Evolutionary conservation across 1,140 invertebrate species (phyloP), one percentile per base, ranked within the genome.

Genomic region (Maniola jurtina): DNA sequence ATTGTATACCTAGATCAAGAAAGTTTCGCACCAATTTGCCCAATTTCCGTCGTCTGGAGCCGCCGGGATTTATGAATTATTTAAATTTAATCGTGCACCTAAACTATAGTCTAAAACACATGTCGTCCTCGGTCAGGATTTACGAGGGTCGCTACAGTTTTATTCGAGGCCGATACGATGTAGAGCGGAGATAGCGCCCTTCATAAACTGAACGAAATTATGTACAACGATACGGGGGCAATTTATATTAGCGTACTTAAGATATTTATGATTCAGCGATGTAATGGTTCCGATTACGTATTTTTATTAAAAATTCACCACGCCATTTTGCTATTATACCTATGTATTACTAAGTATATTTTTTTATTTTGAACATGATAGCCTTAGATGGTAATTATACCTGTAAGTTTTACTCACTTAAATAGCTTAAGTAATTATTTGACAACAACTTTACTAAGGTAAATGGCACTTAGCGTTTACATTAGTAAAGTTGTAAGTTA

Each of bases 11-110:
- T 5, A 45, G 42, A 9, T 45, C 42, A 45, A 45, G 42, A 45
- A 45, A 45, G 42, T 45, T 52, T 52, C 7, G 8, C 14, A 52
- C 14, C 14, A 55, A 55, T 34, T 36, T 36, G 13, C 25, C 35
- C 54, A 55, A 7, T 35, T 35, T 55, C 33, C 54, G 15, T 34
- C 54, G 45, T 10, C 11, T 6, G 25, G 13, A 56, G 15, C 61
- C 65, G 7, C 33, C 6, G 52, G 54, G 54, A 67, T 67, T 68
- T 68, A 68, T 68, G 61, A 68, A 68, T 68, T 63, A 68, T 68
- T 68, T 60, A 68, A 68, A 64, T 56, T 63, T 59, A 64, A 68
- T 64, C 66, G 66, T 45, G 16, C 5, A 45, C 42, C 42, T 58
- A 52, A 64, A 67, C 65, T 57, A 62, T 67, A 68, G 61, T 60